Base-by-base conservation (phyloP, 2,888 invertebrate species). In the Tachina fera region DNA sequence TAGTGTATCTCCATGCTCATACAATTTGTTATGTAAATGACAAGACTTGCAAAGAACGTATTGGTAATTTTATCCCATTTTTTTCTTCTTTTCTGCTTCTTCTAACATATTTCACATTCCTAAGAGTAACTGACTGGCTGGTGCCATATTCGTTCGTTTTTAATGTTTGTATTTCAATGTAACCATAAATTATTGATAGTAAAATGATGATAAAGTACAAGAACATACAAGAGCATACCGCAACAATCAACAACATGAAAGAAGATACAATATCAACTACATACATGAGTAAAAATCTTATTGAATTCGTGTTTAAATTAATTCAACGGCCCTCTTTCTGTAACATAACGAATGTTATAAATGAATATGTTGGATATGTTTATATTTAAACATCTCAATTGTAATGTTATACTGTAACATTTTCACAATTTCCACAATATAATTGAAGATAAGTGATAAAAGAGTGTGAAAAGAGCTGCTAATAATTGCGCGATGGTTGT, bases 121-220 rank as follows among this genome's bases (percentile, higher is more conserved):
- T 43, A 16, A 16, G 11, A 63, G 19, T 6, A 16, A 31, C 0
- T 31, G 0, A 6, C 31, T 31, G 5, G 31, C 31, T 31, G 31
- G 31, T 31, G 5, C 31, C 5, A 31, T 31, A 31, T 31, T 31
- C 31, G 31, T 31, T 31, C 31, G 31, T 6, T 31, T 31, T 5
- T 31, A 31, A 31, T 31, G 47, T 16, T 51, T 10, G n/a, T 16
- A 60, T 47, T 60, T 67, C 72, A 58, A 65, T 60, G 65, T 41
- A 31, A 51, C 67, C 74, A 80, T 80, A 74, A 80, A 80, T 74
- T 67, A 67, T 74, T 67, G 74, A 74, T 80, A 80, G 60, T 68
- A 65, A 74, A 67, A 41, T 65, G 53, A 76, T 65, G 31, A 72
- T 81, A 81, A 68, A 75, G 19, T 53, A 45, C 14, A 45, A 58